Base-by-base conservation (phyloP, 1,140 invertebrate genomes). In the Doryteuthis pealeii region DNA sequence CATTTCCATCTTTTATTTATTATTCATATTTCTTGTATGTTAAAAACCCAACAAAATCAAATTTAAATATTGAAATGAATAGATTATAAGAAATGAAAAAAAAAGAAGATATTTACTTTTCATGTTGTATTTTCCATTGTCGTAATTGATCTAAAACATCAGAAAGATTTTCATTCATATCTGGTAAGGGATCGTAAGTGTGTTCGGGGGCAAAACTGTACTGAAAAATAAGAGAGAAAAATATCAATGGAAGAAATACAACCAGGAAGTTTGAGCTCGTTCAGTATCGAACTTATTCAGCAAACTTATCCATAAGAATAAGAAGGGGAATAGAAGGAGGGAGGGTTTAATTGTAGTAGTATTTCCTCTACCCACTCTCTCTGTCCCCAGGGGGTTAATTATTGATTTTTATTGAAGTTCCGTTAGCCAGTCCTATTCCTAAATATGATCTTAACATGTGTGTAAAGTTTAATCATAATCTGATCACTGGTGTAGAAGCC, bases 61-160 rank as follows among this genome's bases (percentile, higher is more conserved):
- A 15, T 2, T 67, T 15, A 49, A 26, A 65, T 22, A 26, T 43
- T 54, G 10, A 28, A 33, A 10, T 14, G 40, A 26, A 14, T 26
- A 33, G n/a, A n/a, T n/a, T n/a, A n/a, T n/a, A n/a, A n/a, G n/a
- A n/a, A n/a, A 35, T 62, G 40, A 31, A 35, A 26, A 54, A 66
- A 58, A 3, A 33, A 62, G 35, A 68, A 12, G 33, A 22, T 22
- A 79, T 80, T 72, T 75, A 86, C 84, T 82, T 82, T 75, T 84
- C 84, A 84, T 87, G 83, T 66, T 84, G 75, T 26, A 76, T 54
- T 78, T 80, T 87, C 86, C 86, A 87, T 68, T 81, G 79, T 70
- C 80, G 81, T 6, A 87, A 73, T 75, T 87, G 84, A 58, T 81
- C 77, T 26, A 83, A 69, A 54, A 86, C 79, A 54, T 79, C 80